Evolutionary conservation across 2,113 vertebrate species (phyloP), one percentile per base, ranked within the genome.

Genomic region (Gadus macrocephalus): DNA sequence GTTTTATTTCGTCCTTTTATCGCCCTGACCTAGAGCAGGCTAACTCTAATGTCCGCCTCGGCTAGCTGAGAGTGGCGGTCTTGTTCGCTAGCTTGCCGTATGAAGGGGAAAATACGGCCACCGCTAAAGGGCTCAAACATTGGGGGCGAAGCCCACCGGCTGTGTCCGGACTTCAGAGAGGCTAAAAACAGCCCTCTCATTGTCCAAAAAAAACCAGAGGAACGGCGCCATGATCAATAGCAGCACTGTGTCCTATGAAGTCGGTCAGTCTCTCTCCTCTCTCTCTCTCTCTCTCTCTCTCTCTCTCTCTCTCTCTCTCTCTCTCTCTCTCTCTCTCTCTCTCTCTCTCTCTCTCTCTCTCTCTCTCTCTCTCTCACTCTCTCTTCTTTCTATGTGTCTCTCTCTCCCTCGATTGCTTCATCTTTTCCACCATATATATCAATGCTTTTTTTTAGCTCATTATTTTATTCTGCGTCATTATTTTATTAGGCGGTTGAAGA

Each of bases 371-470:
- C 60, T 31, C 25, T 28, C 42, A 64, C 69, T 19, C 49, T 22
- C 84, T 78, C 49, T 58, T 69, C 78, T 73, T 31, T 31, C 31
- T 31, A 5, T 71, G 78, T 76, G 69, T 75, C 71, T 76, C 71
- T 75, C 71, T 68, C 71, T 59, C 73, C 78, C 71, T 72, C 80
- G 81, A 74, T 49, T 14, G 7, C 80, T 79, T 75, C 85, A 88
- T 83, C 81, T 49, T 49, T 49, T 49, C 42, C 42, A 49, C 9
- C 42, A 49, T 49, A 49, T 14, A 49, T 49, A 49, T 49, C 22
- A 25, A 78, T 87, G 79, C 87, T 88, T 88, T 88, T 88, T 87
- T 87, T 84, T 85, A 85, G 87, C 90, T 91, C 89, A 89, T 91
- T 91, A 90, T 91, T 91, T 91, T 82, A 84, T 72, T 87, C 74